Evolutionary conservation across 1,140 invertebrate genomes (phyloP), one percentile per base, ranked within the genome.

Genomic region (Scaptodrosophila lebanonensis): DNA sequence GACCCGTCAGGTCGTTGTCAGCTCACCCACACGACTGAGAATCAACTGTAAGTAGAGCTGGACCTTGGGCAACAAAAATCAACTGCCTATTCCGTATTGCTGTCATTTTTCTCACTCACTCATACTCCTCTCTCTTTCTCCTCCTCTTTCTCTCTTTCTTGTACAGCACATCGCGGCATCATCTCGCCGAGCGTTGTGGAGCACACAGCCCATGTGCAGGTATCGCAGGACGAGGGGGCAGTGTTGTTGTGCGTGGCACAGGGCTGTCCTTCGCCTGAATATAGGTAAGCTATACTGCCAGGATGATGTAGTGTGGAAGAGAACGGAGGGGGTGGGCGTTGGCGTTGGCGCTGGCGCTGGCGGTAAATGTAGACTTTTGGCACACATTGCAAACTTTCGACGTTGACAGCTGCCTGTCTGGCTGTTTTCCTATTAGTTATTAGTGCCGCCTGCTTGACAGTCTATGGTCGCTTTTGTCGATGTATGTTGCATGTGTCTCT

Each of bases 191-290:
- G 90, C 58, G 91, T 93, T 48, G 88, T 93, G 44, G 91, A 93
- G 70, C 91, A 92, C 84, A 92, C 91, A 11, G 89, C 89, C 17
- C 89, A 90, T 47, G 90, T 93, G 16, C 90, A 92, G 69, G 91
- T 93, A 11, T 89, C 90, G 30, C 91, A 93, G 87, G 93, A 93
- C 61, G 93, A 94, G 85, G 93, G 91, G 30, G 92, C 91, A 11
- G 92, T 93, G 22, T 86, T 94, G 52, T 88, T 93, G 29, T 93
- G 92, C 84, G 89, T 93, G 30, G 91, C 92, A 8, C 92, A 93
- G 72, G 92, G 91, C 39, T 93, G 93, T 87, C 93, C 93, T 38
- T 88, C 91, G 18, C 92, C 93, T 11, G 92, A 93, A 86, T 93
- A 93, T 86, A 90, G 92, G 93, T 93, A n/a, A n/a, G n/a, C n/a